Evolutionary conservation across 2,113 vertebrate genomes (phyloP), one percentile per base, ranked within the genome.

Genomic region (Lasiurus borealis): DNA sequence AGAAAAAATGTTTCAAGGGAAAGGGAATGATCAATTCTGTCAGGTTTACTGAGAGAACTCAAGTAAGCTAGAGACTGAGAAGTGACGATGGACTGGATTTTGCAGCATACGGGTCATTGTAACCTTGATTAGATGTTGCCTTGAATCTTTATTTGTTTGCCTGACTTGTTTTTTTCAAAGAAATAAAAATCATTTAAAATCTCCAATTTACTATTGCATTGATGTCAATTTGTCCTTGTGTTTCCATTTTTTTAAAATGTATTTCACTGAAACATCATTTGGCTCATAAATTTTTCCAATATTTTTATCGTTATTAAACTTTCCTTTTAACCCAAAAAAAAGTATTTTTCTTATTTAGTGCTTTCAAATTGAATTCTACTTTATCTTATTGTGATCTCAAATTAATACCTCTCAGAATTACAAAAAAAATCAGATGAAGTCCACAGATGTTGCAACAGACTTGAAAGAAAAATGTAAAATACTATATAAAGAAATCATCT

Each of bases 221-320:
- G 78, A 21, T 75, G 48, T 73, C 34, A 52, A 18, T 68, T 57
- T 80, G 23, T 50, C 21, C 15, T 59, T 21, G 16, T 59, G 23
- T 50, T 72, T 83, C 19, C 57, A 48, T 64, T 72, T 46, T 69
- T 34, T 86, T 72, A 54, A n/a, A 85, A 48, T 66, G 46, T n/a
- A 48, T 85, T 27, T 86, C 57, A 29, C 44, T 34, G 36, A 71
- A 90, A 95, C 81, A 52, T 86, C 23, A 75, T 29, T 76, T 76
- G 84, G 23, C 25, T 91, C 29, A 36, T 78, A 78, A 8, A 64
- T 73, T 72, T 88, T 52, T 40, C 46, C 72, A 62, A 31, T 2
- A 86, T 16, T 64, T 57, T 80, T 86, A 81, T 81, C 27, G 52
- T 90, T 31, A 73, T 12, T 73, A 5, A 80, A 85, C n/a, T 88